Base-by-base conservation (phyloP, 1,140 invertebrate genomes). In the Drosophila sproati region DNA sequence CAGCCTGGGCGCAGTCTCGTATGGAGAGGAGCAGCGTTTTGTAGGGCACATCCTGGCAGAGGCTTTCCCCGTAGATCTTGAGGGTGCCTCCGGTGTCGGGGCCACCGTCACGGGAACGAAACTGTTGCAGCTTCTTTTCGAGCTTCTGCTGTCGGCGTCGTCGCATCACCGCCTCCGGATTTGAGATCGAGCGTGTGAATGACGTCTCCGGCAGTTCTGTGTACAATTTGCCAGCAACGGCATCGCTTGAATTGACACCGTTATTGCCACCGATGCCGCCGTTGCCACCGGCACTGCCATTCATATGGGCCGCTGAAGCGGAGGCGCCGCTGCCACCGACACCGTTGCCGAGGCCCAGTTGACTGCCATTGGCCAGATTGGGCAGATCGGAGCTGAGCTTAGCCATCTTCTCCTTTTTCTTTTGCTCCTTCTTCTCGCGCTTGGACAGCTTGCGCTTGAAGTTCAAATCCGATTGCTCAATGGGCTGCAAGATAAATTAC, bases 131-230 rank as follows among this genome's bases (percentile, higher is more conserved):
- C 93, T 99, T 99, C 82, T 97, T 96, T 93, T 99, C 98, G 51
- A 99, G 94, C 93, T 99, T 99, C 93, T 99, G 98, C 91, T 99
- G 98, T n/a, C 99, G 94, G 66, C 98, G 94, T 39, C 98, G 95
- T 70, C 98, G 95, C 99, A 99, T 99, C 62, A 99, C 99, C 62
- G 98, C 98, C 94, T 99, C 99, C 6, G 99, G 99, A 94, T 99
- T 99, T 56, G 98, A 99, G 91, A 99, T 99, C 76, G 98, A 99
- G 73, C 99, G 94, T 12, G 98, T 99, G 93, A 99, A 99, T 92
- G 97, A 98, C 32, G 98, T 99, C 94, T 99, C 98, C 28, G 98
- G 98, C 72, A 99, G 93, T 94, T 99, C 98, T 83, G 96, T 98
- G 83, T 99, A 99, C 48, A 99, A 93, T 94, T 98, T 98, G 91